phyloP scores from a whole-genome alignment of 2,888 invertebrate species.

The Melipona bicolor region DNA sequence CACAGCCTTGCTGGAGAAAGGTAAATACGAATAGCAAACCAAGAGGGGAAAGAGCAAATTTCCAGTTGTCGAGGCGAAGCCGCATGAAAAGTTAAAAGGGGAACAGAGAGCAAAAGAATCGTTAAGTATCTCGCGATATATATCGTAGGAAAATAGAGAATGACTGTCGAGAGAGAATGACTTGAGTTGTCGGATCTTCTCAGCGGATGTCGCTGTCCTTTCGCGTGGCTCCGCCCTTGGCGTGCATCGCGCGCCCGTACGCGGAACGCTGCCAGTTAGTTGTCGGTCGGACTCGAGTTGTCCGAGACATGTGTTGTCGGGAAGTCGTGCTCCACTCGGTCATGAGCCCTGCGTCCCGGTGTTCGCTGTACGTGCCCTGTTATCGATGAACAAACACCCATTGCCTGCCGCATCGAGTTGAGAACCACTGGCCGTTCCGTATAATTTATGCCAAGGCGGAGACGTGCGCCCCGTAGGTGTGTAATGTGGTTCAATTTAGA shows the following conservation, averaged over 20 bases:
- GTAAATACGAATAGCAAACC: background rate
- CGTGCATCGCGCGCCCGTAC: slow-evolving; percentile 40
- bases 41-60: background rate
- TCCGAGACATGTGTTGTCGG: background rate
- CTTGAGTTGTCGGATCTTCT: slow-evolving; percentile 15
- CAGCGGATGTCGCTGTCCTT: slow-evolving; percentile 32
- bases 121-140: background rate
- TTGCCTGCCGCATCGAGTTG: slow-evolving; percentile 13
- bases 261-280: slow-evolving; percentile 25
- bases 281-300: slow-evolving; percentile 35
- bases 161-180: background rate
- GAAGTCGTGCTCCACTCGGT: slow-evolving; percentile 4
- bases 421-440: slow-evolving; percentile 54
- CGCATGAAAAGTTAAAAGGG: too few relatives aligned
- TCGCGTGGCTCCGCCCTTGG: slow-evolving; percentile 56
- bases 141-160: background rate
- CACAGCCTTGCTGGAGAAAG: slow-evolving; percentile 2
- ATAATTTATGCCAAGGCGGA: slow-evolving; percentile 55
- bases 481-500: slow-evolving; percentile 58
- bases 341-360: slow-evolving; percentile 2
- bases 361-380: slow-evolving; percentile 6
- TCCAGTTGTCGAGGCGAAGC: background rate
- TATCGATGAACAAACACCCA: slow-evolving; percentile 37
- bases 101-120: background rate
- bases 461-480: slow-evolving; percentile 51